Base-by-base conservation (phyloP, 2,888 invertebrate species). In the Sipha maydis region DNA sequence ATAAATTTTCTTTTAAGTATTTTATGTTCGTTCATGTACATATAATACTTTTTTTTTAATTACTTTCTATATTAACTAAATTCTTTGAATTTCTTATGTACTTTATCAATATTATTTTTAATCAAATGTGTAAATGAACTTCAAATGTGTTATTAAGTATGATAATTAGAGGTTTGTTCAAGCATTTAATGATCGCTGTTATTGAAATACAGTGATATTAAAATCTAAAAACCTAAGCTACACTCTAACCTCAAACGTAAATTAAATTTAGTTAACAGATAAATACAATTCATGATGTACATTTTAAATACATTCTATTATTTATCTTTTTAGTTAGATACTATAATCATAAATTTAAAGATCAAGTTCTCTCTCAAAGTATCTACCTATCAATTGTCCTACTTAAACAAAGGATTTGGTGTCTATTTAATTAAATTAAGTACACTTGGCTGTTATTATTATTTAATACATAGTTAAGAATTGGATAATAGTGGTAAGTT, bases 101-200 rank as follows among this genome's bases (percentile, higher is more conserved):
- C 69, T 31, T 9, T 4, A 75, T 38, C 0, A 25, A 41, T 41
- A 21, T 25, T 38, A 54, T 71, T 3, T 14, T 34, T n/a, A 73
- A 83, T 73, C 83, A 85, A 85, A 76, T 85, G 7, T 67, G 28
- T 67, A 31, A 7, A 25, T 76, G 21, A 31, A 83, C 25, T 83
- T 82, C 41, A 31, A 41, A 25, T 71, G 31, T 83, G 21, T 82
- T 41, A 11, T 48, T 34, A 31, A 67, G 31, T 48, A 31, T 54
- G 48, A 14, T 71, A 54, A 3, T n/a, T 41, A 34, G 11, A n/a
- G 25, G 56, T 80, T 14, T 61, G 54, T 54, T 0, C 11, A 61
- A 5, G n/a, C 19, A 67, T 17, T 61, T 28, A 80, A 61, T 67
- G 25, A 80, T n/a, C 67, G 14, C 61, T 61, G n/a, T 28, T 69